phyloP scores from a whole-genome alignment of 1,140 invertebrate genomes.

The Bathynomus jamesi region DNA sequence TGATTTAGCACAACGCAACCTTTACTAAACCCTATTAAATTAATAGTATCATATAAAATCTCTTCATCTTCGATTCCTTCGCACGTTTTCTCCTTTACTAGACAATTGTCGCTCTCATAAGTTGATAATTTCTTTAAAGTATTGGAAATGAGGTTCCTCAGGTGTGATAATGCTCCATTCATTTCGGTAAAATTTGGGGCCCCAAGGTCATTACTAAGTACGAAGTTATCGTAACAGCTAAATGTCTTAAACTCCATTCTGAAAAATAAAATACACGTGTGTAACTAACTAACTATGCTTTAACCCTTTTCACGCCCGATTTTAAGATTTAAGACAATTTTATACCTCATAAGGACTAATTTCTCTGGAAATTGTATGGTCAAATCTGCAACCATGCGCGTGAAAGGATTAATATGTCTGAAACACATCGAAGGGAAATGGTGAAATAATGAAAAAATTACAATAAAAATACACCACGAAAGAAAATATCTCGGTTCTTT shows the following conservation, averaged over 20 bases:
- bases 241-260: slow-evolving; percentile 73
- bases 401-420: too few species aligned
- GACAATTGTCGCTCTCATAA: slow-evolving; percentile 39
- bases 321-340: too few species aligned
- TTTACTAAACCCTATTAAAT: slow-evolving; percentile 78
- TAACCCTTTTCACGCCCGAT: too few species aligned
- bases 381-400: too few species aligned
- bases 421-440: too few species aligned
- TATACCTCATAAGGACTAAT: too few species aligned
- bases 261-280: slow-evolving; percentile 35
- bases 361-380: too few species aligned
- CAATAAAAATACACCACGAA: too few species aligned
- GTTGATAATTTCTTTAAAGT: slow-evolving; percentile 48
- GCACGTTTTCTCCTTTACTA: background rate
- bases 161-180: slow-evolving; percentile 58
- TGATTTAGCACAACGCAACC: slow-evolving; percentile 86
- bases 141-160: slow-evolving; percentile 51
- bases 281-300: background rate
- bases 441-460: too few species aligned
- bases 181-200: slow-evolving; percentile 61
- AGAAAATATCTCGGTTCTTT: too few species aligned
- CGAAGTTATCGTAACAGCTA: slow-evolving; percentile 80
- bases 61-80: slow-evolving; percentile 41
- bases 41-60: slow-evolving; percentile 48
- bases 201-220: slow-evolving; percentile 62